These are phyloP conservation scores for Pterophyllum scalare DNA, from an alignment of 2,113 vertebrate species.

Conservation along the genomic window DNA sequence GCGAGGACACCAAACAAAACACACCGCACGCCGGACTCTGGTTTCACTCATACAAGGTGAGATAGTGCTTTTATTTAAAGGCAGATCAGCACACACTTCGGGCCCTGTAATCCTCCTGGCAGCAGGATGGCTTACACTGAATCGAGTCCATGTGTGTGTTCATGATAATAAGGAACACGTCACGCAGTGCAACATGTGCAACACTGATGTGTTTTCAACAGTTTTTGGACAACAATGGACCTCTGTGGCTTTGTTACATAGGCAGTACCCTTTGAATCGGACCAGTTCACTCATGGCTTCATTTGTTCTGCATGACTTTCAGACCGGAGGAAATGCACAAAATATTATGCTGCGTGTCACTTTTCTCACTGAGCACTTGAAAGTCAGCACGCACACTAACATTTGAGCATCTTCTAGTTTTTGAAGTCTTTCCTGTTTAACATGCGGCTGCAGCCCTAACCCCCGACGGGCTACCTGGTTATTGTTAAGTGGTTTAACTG, in stretches of 20 bases:
- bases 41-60: background rate
- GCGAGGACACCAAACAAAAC: background rate
- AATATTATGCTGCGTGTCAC: background rate
- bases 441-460: too few relatives aligned
- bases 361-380: too few relatives aligned
- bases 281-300: background rate
- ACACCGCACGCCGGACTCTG: background rate
- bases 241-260: background rate
- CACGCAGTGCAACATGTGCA: background rate
- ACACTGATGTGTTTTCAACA: background rate
- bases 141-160: background rate
- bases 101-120: background rate
- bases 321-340: background rate
- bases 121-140: background rate
- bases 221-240: background rate
- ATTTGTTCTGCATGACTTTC: background rate
- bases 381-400: too few relatives aligned
- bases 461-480: too few relatives aligned
- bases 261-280: background rate
- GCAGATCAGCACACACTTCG: background rate
- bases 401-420: too few relatives aligned
- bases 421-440: too few relatives aligned
- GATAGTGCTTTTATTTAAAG: background rate
- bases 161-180: slow-evolving; percentile 4
- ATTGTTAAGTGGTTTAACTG: too few relatives aligned